These are phyloP conservation scores for Cliona cf. orientalis DNA, from an alignment of 37 sponge, comb jelly and placozoan genomes.

Conservation along the genomic window DNA sequence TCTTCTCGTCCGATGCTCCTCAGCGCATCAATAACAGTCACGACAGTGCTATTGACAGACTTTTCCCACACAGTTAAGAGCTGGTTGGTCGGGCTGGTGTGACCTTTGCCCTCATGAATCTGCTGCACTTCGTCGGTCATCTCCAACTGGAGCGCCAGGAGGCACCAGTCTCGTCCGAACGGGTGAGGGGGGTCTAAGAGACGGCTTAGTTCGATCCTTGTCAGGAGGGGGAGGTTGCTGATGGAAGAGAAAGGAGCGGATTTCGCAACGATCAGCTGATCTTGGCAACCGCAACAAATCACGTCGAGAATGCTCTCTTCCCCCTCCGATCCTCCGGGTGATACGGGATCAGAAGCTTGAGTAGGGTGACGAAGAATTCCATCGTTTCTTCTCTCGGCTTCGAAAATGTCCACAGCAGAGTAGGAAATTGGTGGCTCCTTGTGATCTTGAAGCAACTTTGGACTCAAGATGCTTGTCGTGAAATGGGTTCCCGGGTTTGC, in stretches of 20 bases:
- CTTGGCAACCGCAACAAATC: slow-evolving; percentile 85
- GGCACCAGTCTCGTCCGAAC: slow-evolving; percentile 90
- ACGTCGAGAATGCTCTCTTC: slow-evolving; percentile 70
- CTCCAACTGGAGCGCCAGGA: slow-evolving; percentile 76
- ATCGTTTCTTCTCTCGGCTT: slow-evolving; percentile 62
- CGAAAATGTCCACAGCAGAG: slow-evolving; percentile 73
- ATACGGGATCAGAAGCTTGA: background rate
- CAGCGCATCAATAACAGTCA: slow-evolving; percentile 73
- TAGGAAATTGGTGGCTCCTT: slow-evolving; percentile 36
- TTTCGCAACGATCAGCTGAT: slow-evolving; percentile 59
- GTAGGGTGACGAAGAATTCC: slow-evolving; percentile 27
- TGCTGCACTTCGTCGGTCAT: slow-evolving; percentile 73
- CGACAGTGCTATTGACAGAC: slow-evolving; percentile 43
- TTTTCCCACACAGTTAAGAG: slow-evolving; percentile 71
- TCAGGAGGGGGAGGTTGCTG: slow-evolving; percentile 35
- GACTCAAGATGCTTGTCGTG: slow-evolving; percentile 60
- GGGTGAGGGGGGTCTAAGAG: slow-evolving; percentile 82
- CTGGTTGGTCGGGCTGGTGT: slow-evolving; percentile 77
- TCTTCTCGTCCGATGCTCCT: slow-evolving; percentile 78
- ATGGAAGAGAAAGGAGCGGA: slow-evolving; percentile 72
- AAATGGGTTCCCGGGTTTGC: slow-evolving; percentile 71
- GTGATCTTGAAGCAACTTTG: slow-evolving; percentile 55
- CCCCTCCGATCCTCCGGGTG: background rate
- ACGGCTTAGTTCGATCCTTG: slow-evolving; percentile 62
- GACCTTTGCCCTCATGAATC: slow-evolving; percentile 51